Evolutionary conservation across 1,140 invertebrate genomes (phyloP).

Genomic region (Drosophila erecta): DNA sequence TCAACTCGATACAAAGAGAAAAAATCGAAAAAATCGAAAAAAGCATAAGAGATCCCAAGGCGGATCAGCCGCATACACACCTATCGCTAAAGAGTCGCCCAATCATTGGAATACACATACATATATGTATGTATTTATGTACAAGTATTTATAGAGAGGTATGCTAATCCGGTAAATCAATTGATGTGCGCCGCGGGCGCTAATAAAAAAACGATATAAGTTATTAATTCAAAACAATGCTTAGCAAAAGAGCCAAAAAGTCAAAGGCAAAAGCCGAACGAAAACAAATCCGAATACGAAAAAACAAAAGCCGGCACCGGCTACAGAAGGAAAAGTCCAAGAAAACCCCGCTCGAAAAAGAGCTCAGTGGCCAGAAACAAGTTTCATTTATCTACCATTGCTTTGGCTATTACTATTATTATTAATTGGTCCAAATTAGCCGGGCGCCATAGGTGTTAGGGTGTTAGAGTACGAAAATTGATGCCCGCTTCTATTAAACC

Average conservation of each 20-base stretch:
- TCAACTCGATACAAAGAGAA: slow-evolving; percentile 36
- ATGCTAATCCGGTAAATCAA: slow-evolving; percentile 82
- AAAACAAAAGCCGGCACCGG: slow-evolving; percentile 33
- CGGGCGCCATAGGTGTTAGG: neutral
- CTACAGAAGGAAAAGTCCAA: slow-evolving; percentile 34
- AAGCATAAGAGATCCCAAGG: slow-evolving; percentile 38
- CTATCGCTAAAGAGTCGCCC: too few species aligned
- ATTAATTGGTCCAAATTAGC: slow-evolving; percentile 28
- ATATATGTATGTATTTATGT: neutral
- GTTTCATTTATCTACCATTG: slow-evolving; percentile 36
- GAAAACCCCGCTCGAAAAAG: slow-evolving; percentile 14
- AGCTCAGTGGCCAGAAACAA: slow-evolving; percentile 16
- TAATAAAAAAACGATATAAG: slow-evolving; percentile 79
- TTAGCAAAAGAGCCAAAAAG: slow-evolving; percentile 18
- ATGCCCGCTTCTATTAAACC: neutral
- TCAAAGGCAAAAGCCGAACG: slow-evolving; percentile 6
- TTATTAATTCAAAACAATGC: slow-evolving; percentile 82
- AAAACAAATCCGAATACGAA: slow-evolving; percentile 24
- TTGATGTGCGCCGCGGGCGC: slow-evolving; percentile 77
- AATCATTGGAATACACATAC: too few species aligned
- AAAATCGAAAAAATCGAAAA: slow-evolving; percentile 40
- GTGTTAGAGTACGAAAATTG: slow-evolving; percentile 23
- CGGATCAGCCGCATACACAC: slow-evolving; percentile 34
- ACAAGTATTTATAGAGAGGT: slow-evolving; percentile 6
- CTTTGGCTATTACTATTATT: slow-evolving; percentile 23